Evolutionary conservation across 2,888 invertebrate species (phyloP).

Genomic region (Apodemia mormo): DNA sequence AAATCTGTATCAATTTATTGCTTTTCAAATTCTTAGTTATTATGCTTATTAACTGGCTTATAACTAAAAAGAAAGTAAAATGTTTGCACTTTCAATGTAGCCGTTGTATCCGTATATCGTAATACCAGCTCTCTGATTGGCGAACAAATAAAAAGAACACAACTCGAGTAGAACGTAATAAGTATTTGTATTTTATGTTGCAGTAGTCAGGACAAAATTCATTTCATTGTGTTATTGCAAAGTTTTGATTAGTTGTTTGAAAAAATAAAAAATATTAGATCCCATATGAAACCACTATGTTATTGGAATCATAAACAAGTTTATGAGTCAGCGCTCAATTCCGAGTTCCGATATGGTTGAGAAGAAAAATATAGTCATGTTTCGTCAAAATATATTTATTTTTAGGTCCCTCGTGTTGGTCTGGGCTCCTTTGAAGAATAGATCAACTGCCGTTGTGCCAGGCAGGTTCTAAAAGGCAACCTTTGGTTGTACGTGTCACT

Average conservation of each 20-base stretch:
- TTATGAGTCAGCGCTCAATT: no score
- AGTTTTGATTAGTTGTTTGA: background rate
- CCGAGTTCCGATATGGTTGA: no score
- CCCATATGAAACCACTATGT: background rate
- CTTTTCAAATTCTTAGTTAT: no score
- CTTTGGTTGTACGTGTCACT: no score
- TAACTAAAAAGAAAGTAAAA: background rate
- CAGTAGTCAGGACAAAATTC: background rate
- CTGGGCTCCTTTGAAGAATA: no score
- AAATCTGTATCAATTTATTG: no score
- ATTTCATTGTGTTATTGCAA: background rate
- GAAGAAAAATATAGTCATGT: no score
- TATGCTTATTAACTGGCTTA: background rate
- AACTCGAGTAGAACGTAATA: background rate
- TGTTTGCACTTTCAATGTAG: background rate
- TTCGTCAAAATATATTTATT: no score
- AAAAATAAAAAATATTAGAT: background rate
- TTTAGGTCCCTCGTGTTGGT: no score
- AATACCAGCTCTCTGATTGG: background rate
- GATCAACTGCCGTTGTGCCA: no score
- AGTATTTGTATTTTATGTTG: constrained; percentile 15
- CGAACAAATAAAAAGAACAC: constrained; percentile 5
- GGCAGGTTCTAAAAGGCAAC: no score
- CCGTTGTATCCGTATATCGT: background rate
- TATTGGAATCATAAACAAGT: background rate